Percentiles rank a stretch among this genome's conserved stretches.
phyloP scores from a whole-genome alignment of 2,797 vertebrate species.

The Anas capensis region DNA sequence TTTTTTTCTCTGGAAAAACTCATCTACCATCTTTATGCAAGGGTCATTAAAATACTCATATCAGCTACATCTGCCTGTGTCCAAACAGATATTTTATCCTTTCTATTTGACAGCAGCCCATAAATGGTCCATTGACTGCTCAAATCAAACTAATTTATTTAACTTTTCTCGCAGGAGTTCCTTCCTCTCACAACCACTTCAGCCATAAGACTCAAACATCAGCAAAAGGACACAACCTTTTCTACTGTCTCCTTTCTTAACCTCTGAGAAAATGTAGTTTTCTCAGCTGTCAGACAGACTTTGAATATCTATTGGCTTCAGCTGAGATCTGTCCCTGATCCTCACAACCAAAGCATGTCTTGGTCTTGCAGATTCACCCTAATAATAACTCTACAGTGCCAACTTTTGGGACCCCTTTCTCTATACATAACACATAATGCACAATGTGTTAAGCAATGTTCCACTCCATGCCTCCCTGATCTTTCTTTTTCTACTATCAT shows the following conservation, averaged over 20 bases:
- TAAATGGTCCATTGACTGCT: neutral
- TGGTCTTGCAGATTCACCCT: neutral
- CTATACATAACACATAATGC: neutral
- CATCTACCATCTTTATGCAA: neutral
- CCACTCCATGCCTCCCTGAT: neutral
- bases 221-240: neutral
- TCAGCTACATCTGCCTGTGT: neutral
- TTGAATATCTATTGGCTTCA: neutral
- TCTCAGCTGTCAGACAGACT: accelerated
- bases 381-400: neutral
- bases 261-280: neutral
- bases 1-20: neutral
- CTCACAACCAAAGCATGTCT: neutral
- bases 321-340: neutral
- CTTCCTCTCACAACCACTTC: neutral
- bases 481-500: neutral
- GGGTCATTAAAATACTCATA: neutral
- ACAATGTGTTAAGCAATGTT: neutral
- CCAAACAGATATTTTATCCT: neutral
- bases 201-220: neutral
- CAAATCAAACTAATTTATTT: neutral
- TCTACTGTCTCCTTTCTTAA: neutral
- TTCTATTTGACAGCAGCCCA: neutral
- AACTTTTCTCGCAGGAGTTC: neutral
- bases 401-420: neutral